These are phyloP conservation scores for Ctenomys sociabilis DNA, from an alignment of 2,113 vertebrate genomes.

Conservation along the genomic window DNA sequence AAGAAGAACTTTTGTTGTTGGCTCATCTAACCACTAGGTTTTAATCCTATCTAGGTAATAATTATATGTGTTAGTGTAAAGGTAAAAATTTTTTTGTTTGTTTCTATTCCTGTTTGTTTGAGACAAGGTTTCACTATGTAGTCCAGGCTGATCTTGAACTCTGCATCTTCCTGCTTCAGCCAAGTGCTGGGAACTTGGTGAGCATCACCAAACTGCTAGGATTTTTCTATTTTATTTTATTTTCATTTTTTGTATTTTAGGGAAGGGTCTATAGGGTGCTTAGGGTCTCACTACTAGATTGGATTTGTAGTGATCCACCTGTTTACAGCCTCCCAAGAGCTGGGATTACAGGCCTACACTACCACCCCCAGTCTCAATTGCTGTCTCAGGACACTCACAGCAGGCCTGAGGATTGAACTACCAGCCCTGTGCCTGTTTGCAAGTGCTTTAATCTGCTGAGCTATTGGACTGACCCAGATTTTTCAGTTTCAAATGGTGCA, in stretches of 20 bases:
- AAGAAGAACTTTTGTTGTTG: neutral
- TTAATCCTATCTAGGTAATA: neutral
- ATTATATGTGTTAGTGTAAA: neutral
- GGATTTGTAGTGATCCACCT: too few species aligned
- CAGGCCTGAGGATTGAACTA: too few species aligned
- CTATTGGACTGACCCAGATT: neutral
- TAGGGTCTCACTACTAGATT: too few species aligned
- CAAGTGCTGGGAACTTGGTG: neutral
- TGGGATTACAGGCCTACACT: too few species aligned
- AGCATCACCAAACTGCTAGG: too few species aligned
- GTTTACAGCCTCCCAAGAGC: too few species aligned
- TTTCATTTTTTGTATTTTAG: neutral
- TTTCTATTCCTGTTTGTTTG: neutral
- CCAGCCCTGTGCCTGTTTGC: too few species aligned
- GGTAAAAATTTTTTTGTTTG: neutral
- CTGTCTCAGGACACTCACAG: too few species aligned
- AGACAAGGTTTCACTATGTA: neutral
- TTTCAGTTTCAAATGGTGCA: neutral
- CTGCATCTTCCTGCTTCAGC: neutral
- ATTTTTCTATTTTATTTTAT: constrained; percentile 36
- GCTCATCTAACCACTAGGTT: neutral
- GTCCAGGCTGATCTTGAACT: neutral
- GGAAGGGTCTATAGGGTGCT: too few species aligned
- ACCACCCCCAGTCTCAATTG: too few species aligned
- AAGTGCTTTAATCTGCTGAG: too few species aligned